Base-by-base conservation (phyloP, 2,797 vertebrate genomes). In the Phataginus tetradactyla region DNA sequence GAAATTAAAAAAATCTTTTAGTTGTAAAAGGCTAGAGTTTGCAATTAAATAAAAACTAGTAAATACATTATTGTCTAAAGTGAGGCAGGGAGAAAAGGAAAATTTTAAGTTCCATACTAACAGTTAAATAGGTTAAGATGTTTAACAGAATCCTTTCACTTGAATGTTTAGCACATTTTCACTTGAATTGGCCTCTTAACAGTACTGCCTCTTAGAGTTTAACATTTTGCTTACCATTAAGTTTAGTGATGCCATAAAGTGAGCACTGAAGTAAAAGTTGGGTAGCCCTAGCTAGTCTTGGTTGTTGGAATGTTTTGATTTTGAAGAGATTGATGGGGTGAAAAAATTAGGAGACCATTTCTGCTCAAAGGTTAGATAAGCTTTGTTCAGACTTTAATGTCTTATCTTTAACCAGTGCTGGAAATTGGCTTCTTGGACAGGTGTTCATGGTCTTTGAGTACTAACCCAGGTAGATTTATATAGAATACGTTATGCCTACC, bases 51-150 rank as follows among this genome's bases (percentile, higher is more conserved):
- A 25, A 86, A 77, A 86, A 72, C 75, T 49, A 37, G 14, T 55
- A 15, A 77, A 55, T n/a, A 68, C 75, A 88, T 84, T 77, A 83
- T 74, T 96, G 68, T 85, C 51, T 90, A 79, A 91, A 94, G 74
- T 49, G 74, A 39, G 92, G 86, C 2, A 4, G 23, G 3, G 13
- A 61, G n/a, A 51, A 83, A 84, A 84, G 7, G n/a, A 78, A 95
- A 92, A 66, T 42, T 49, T 88, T 18, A 68, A 49, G 42, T 61
- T 61, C 49, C 13, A 7, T 69, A 74, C 71, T 90, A 57, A 85
- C 49, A 83, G 20, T 72, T 72, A 93, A 72, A 68, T 68, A 75
- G 53, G 5, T 90, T 80, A 45, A 91, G 55, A 63, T 77, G 23
- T 61, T 66, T 64, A 64, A 18, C n/a, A 85, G 66, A 85, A 89